Base-by-base conservation (phyloP, 2,113 vertebrate genomes). In the Alaudala cheleensis region DNA sequence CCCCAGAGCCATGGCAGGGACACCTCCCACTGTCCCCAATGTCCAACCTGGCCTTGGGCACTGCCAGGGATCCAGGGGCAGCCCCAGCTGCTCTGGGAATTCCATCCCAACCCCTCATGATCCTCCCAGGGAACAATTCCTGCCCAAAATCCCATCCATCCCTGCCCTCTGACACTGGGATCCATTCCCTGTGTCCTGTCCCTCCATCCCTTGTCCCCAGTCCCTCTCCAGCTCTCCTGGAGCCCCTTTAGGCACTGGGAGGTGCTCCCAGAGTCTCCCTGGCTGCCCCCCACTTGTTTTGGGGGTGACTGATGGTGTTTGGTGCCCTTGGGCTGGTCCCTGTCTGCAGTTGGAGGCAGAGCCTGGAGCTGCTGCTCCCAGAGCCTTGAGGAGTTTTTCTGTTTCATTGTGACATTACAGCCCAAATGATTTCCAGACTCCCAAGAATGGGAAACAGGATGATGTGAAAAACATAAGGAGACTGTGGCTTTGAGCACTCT, bases 381-480 rank as follows among this genome's bases (percentile, higher is more conserved):
- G 74, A 86, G 76, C 72, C 4, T 4, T 1, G 5, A 60, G 76
- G 49, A 87, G 57, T 13, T 42, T 47, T 71, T 56, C 1, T 25
- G 29, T 28, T 96, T 95, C 79, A 64, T 26, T 34, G 42, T 69
- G 81, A 66, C 53, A 50, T 73, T 84, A 12, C 34, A 84, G 84
- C 14, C 88, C 85, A 92, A 77, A 95, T 95, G 66, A n/a, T 73
- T 94, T 84, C 95, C 93, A 91, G 95, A 62, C 81, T 92, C 74
- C 47, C 1, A 2, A 79, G 73, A 54, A 92, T 25, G 65, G 57
- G 91, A 88, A 88, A 66, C 82, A 93, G 82, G 94, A 80, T 90
- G 92, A 95, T 96, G 94, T 83, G 91, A 86, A 95, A 94, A 96
- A 53, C 88, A 81, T 81, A 20, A 93, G 83, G 76, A 77, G 22